phyloP scores from a whole-genome alignment of 2,113 vertebrate species.

The Halcyon malimbica region DNA sequence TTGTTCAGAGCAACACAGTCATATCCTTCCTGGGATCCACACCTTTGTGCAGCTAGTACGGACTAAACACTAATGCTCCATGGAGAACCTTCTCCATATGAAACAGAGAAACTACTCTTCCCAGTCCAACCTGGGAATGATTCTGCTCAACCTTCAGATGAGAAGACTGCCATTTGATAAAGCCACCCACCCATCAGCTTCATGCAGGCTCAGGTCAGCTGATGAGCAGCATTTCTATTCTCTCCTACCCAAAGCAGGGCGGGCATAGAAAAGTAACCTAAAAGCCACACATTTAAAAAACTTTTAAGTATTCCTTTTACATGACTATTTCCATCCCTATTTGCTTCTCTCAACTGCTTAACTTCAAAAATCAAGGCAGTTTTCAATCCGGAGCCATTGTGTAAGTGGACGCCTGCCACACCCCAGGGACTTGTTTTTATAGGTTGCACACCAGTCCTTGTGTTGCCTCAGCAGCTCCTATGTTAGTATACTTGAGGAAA shows the following conservation, averaged over 20 bases:
- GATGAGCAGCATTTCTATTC: neutral
- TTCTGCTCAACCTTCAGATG: neutral
- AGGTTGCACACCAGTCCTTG: neutral
- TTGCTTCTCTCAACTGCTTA: neutral
- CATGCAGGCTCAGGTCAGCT: neutral
- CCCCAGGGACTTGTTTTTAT: neutral
- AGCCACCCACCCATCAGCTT: neutral
- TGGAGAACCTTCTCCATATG: neutral
- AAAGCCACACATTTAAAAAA: neutral
- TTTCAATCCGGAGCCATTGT: neutral
- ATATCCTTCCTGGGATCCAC: accelerated
- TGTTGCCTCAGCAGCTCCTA: constrained; percentile 41
- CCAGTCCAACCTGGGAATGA: neutral
- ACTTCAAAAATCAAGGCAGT: neutral
- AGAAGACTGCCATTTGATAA: neutral
- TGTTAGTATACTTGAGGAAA: constrained; percentile 13
- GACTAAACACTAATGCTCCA: neutral
- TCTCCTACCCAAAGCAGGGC: neutral
- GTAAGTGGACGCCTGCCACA: neutral
- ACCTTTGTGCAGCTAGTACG: accelerated
- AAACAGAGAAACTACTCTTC: neutral
- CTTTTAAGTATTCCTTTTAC: neutral
- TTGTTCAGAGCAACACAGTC: accelerated
- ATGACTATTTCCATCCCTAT: neutral
- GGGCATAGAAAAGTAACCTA: neutral